Base-by-base conservation (phyloP, 2,888 invertebrate species). In the Tetropium fuscum region DNA sequence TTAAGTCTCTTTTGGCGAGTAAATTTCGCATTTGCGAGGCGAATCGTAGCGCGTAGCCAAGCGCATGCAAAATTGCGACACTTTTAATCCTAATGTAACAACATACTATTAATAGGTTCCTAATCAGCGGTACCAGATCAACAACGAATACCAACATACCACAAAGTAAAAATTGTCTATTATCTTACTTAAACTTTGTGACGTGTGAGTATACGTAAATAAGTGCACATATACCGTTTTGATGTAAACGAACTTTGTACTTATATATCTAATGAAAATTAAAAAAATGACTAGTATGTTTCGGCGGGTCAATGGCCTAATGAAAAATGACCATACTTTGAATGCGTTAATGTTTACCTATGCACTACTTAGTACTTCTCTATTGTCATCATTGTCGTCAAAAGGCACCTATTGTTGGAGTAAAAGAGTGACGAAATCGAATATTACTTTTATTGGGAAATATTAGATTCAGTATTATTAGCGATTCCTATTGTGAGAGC, bases 211-310 rank as follows among this genome's bases (percentile, higher is more conserved):
- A 13, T 34, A 13, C 4, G 38, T 18, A n/a, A 16, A n/a, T 5
- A 10, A 18, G 15, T 15, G 11, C 15, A 13, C 1, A n/a, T n/a
- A n/a, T 32, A 34, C 36, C 22, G 13, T 11, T 11, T 18, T 18
- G 20, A 13, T n/a, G 48, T 48, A 20, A 48, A 15, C 40, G 49
- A 32, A 40, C 49, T 22, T 40, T 40, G 49, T 25, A 51, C 49
- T 27, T 27, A 44, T 27, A 22, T 27, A 27, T 48, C 15, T 27
- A 48, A 36, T 40, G 40, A 51, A 51, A 51, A 51, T 51, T n/a
- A n/a, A n/a, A 51, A 38, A 51, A 51, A 40, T 15, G 36, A 36
- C 22, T 48, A 19, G 15, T 8, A 48, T 13, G 34, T 36, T 51
- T 51, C 27, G 40, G 49, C 18, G 7, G 49, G 49, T 40, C 40